Evolutionary conservation across 2,888 invertebrate species (phyloP).

Genomic region (Caenorhabditis sp.): DNA sequence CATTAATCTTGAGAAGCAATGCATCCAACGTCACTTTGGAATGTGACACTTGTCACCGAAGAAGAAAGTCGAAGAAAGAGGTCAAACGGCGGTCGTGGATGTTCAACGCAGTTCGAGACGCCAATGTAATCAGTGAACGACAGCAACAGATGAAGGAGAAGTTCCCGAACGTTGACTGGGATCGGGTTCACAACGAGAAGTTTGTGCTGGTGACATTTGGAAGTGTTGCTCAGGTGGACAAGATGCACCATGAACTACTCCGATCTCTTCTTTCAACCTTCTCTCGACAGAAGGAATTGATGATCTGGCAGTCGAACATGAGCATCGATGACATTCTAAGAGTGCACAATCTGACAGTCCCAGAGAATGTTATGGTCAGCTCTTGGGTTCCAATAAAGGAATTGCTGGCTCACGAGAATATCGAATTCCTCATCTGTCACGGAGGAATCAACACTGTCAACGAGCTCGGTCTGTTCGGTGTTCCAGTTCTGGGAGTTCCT

Average conservation of each 20-base stretch:
- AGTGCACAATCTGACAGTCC: slow-evolving; percentile 61
- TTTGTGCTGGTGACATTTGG: slow-evolving; percentile 79
- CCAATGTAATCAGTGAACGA: slow-evolving; percentile 6
- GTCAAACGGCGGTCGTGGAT: slow-evolving; percentile 28
- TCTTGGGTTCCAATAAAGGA: slow-evolving; percentile 80
- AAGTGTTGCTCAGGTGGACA: slow-evolving; percentile 77
- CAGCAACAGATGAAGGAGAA: slow-evolving; percentile 43
- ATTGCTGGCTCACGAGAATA: slow-evolving; percentile 77
- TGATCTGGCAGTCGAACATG: slow-evolving; percentile 78
- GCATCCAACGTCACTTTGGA: slow-evolving; percentile 25
- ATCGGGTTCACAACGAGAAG: slow-evolving; percentile 63
- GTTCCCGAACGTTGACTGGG: slow-evolving; percentile 73
- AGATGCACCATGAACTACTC: slow-evolving; percentile 74
- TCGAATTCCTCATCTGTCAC: slow-evolving; percentile 77
- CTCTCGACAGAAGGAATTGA: slow-evolving; percentile 31
- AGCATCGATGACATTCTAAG: slow-evolving; percentile 50
- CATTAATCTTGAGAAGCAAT: slow-evolving; percentile 23
- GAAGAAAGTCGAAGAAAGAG: not conserved
- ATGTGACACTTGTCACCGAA: slow-evolving; percentile 15
- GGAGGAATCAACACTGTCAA: slow-evolving; percentile 81
- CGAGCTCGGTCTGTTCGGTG: slow-evolving; percentile 77
- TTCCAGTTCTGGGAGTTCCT: slow-evolving; percentile 78
- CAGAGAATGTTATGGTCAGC: slow-evolving; percentile 70
- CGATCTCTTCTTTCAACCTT: slow-evolving; percentile 69
- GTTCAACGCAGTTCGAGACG: slow-evolving; percentile 32